Conservation (phyloP, 2,797 vertebrate genomes). For the Arctocebus calabarensis region DNA sequence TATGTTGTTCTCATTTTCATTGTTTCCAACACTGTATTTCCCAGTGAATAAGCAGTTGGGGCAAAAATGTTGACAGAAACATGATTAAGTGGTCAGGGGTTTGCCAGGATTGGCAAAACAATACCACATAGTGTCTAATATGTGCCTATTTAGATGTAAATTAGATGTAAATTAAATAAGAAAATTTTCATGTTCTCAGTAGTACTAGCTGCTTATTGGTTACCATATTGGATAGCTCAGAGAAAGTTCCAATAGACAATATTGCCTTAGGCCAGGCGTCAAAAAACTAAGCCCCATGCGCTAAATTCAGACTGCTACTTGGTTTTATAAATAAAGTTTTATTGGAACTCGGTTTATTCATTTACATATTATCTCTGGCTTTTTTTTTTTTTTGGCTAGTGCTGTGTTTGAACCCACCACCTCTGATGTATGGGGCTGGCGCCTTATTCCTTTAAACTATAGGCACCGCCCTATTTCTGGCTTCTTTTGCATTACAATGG, state of each 20-base stretch:
- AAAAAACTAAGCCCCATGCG: background rate
- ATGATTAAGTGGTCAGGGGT: constrained; percentile 65
- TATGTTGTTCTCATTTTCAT: constrained; percentile 63
- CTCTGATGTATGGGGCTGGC: too few species aligned
- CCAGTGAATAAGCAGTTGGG: constrained; percentile 68
- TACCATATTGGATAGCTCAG: background rate
- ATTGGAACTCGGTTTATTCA: background rate
- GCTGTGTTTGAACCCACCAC: too few species aligned
- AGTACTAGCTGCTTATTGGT: constrained; percentile 13
- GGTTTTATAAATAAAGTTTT: constrained; percentile 51
- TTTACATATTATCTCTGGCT: background rate
- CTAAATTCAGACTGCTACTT: constrained; percentile 7
- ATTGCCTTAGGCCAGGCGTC: background rate
- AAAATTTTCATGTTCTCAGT: constrained; percentile 41
- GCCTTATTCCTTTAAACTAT: too few species aligned
- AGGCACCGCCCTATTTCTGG: too few species aligned
- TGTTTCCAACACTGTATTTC: constrained; percentile 61
- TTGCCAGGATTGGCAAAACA: constrained; percentile 64
- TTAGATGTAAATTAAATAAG: constrained; percentile 59
- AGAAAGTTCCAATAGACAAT: constrained; percentile 24
- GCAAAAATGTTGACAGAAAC: constrained; percentile 70
- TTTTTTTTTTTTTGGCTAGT: too few species aligned
- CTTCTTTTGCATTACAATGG: background rate
- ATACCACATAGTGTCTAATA: constrained; percentile 1
- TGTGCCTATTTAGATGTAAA: constrained; percentile 61